Evolutionary conservation across 2,797 vertebrate genomes (phyloP).

Genomic region (Rallus crepitans): DNA sequence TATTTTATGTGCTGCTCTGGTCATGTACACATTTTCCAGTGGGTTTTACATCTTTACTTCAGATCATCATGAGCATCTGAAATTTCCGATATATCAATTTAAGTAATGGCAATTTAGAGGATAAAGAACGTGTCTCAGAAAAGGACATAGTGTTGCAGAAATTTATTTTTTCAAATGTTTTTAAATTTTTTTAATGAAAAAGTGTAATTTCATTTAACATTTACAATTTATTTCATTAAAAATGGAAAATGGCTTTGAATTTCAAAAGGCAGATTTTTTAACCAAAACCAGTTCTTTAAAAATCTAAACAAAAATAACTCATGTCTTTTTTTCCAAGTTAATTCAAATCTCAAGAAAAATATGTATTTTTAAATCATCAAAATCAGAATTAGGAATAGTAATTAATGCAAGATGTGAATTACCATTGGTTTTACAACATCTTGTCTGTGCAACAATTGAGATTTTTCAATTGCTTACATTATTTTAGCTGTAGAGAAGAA

Average conservation of each 20-base stretch:
- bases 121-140: neutral
- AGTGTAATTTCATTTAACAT: neutral
- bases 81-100: neutral
- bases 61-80: neutral
- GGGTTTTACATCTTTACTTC: neutral
- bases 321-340: neutral
- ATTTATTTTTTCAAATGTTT: neutral
- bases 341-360: neutral
- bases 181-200: neutral
- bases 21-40: neutral
- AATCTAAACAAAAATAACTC: neutral
- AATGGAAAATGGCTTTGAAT: neutral
- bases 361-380: neutral
- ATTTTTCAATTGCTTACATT: neutral
- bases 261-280: neutral
- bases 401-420: neutral
- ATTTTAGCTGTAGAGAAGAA: neutral
- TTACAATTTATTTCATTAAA: neutral
- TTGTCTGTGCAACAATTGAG: neutral
- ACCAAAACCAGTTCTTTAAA: accelerated
- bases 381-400: neutral
- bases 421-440: neutral
- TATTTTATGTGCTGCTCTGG: neutral
- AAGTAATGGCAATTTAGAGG: neutral
- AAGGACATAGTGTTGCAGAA: neutral